A percentile compares a stretch with the other conserved stretches of the same genome.
phyloP scores from a whole-genome alignment of 1,140 invertebrate genomes.

The Drosophila nannoptera region DNA sequence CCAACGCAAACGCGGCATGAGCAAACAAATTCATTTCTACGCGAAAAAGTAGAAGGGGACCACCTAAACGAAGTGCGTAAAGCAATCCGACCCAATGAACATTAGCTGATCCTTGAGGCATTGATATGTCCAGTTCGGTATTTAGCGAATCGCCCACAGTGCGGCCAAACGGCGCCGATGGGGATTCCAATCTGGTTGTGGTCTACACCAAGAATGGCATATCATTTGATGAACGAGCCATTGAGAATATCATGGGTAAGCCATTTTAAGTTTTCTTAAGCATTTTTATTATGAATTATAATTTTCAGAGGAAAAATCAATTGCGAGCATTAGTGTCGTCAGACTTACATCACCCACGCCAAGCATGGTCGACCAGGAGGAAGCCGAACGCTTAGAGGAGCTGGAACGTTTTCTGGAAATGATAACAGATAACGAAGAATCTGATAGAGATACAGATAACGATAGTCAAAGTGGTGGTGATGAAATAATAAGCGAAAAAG shows the following conservation, averaged over 20 bases:
- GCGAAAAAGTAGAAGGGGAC: conserved; percentile 33
- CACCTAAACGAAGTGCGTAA: conserved; percentile 3
- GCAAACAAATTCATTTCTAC: conserved; percentile 49
- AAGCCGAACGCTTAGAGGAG: conserved; percentile 62
- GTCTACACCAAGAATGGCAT: conserved; percentile 87
- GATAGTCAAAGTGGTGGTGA: conserved; percentile 46
- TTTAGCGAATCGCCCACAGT: conserved; percentile 62
- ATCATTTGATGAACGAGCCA: conserved; percentile 85
- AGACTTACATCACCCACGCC: conserved; percentile 76
- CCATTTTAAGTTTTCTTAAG: not conserved
- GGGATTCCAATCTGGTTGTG: conserved; percentile 82
- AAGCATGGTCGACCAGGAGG: conserved; percentile 77
- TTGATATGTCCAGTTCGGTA: conserved; percentile 72
- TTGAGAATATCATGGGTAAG: conserved; percentile 86
- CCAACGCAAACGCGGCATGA: conserved; percentile 61
- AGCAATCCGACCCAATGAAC: conserved; percentile 27
- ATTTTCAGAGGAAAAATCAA: conserved; percentile 67
- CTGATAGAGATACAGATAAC: conserved; percentile 52
- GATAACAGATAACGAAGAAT: conserved; percentile 47
- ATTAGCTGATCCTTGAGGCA: conserved; percentile 18
- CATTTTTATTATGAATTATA: conserved; percentile 1
- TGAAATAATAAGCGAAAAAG: conserved; percentile 48
- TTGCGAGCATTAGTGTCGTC: conserved; percentile 76
- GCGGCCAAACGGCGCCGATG: conserved; percentile 44
- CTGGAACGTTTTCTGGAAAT: conserved; percentile 53